Evolutionary conservation across 2,888 invertebrate genomes (phyloP).

Genomic region (Branchipolynoe longqiensis): DNA sequence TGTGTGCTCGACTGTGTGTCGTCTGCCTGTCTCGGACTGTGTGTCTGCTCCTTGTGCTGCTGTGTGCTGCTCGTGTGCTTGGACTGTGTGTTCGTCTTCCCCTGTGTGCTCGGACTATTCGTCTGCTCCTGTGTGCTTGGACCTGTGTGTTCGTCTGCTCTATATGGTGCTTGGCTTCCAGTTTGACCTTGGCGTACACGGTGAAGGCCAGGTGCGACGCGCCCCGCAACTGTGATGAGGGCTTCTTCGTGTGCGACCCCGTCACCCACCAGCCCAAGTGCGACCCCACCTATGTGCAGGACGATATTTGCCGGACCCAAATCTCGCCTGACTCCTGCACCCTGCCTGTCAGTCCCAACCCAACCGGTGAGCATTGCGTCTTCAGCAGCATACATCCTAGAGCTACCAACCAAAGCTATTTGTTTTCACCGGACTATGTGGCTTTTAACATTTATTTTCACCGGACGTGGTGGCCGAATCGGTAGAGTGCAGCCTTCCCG

Average conservation of each 20-base stretch:
- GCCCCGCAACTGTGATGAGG: conserved; percentile 36
- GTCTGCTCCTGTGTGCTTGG: not conserved
- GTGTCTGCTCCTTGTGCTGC: too few species aligned
- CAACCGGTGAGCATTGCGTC: not conserved
- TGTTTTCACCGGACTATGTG: too few species aligned
- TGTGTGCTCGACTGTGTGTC: not conserved
- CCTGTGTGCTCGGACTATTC: too few species aligned
- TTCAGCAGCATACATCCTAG: not conserved
- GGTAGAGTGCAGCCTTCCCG: too few species aligned
- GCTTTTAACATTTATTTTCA: too few species aligned
- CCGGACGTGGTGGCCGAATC: too few species aligned
- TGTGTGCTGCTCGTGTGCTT: too few species aligned
- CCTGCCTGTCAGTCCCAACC: conserved; percentile 7
- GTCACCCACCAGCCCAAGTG: not conserved
- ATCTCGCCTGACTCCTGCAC: not conserved
- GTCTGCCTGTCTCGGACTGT: too few species aligned
- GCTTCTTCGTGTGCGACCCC: conserved; percentile 28
- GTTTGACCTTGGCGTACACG: not conserved
- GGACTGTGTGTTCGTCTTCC: too few species aligned
- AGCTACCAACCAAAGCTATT: not conserved
- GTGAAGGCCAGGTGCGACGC: not conserved
- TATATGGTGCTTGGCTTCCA: too few species aligned
- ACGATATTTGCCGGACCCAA: conserved; percentile 26
- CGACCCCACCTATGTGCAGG: conserved; percentile 15
- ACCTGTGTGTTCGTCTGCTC: not conserved